Evolutionary conservation across 1,140 invertebrate species (phyloP).

Genomic region (Cydia fagiglandana): DNA sequence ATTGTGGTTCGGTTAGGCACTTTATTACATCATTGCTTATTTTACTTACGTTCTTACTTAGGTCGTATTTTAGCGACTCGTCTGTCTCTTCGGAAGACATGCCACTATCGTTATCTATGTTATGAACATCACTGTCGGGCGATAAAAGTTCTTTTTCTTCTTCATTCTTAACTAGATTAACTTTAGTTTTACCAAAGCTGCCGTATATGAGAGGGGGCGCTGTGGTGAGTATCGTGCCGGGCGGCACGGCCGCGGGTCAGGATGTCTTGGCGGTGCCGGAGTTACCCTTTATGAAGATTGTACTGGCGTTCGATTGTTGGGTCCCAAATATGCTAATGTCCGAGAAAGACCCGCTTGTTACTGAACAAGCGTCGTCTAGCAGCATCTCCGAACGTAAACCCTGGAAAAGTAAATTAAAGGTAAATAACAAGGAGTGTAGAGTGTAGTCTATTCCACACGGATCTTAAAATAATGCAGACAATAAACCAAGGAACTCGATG

Average conservation of each 20-base stretch:
- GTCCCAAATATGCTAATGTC: constrained; percentile 60
- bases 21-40: constrained; percentile 49
- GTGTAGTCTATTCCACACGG: too few species aligned
- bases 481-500: too few species aligned
- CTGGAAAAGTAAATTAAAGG: constrained; percentile 48
- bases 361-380: constrained; percentile 65
- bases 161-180: constrained; percentile 48
- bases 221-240: constrained; percentile 55
- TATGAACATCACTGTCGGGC: constrained; percentile 38
- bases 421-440: too few species aligned
- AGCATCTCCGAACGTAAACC: constrained; percentile 64
- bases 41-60: constrained; percentile 46
- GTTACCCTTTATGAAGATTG: constrained; percentile 63
- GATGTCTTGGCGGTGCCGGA: constrained; percentile 53
- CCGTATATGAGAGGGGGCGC: constrained; percentile 54
- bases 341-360: constrained; percentile 58
- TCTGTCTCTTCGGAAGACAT: constrained; percentile 75
- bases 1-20: constrained; percentile 70
- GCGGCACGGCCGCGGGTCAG: constrained; percentile 73
- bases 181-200: constrained; percentile 64
- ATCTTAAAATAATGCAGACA: too few species aligned
- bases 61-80: constrained; percentile 56
- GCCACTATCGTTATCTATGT: constrained; percentile 67
- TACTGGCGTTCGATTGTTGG: constrained; percentile 55
- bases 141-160: constrained; percentile 43